A percentile compares a stretch with the other conserved stretches of the same genome.
Evolutionary conservation across 2,797 vertebrate genomes (phyloP).

Genomic region (Sardinella longiceps): DNA sequence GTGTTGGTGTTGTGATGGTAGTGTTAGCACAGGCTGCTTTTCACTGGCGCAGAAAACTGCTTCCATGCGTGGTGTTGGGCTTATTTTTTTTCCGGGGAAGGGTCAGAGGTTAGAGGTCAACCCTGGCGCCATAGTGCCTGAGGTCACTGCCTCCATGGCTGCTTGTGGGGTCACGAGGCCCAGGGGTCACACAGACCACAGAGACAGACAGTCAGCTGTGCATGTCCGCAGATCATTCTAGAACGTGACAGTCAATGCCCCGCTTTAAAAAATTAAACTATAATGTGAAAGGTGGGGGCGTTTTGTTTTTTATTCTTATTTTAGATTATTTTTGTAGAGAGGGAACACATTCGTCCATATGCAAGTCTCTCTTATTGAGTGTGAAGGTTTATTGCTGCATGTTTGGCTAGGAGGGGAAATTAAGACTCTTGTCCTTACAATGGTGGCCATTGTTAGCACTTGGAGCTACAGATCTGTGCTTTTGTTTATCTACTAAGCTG

Average conservation of each 20-base stretch:
- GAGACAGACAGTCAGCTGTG: constrained; percentile 37
- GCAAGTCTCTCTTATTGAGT: neutral
- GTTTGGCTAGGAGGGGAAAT: constrained; percentile 35
- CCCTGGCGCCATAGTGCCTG: constrained; percentile 60
- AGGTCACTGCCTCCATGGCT: constrained; percentile 57
- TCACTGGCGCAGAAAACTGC: constrained; percentile 13
- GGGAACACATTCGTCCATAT: too few species aligned
- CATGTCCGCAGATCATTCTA: constrained; percentile 49
- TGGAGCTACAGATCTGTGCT: constrained; percentile 41
- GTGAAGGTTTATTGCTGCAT: neutral
- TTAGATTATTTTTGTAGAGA: neutral
- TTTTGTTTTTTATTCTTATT: constrained; percentile 26
- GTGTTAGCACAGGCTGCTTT: constrained; percentile 13
- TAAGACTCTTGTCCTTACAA: constrained; percentile 43
- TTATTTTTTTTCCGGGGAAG: constrained; percentile 26
- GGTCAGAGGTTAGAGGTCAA: constrained; percentile 62
- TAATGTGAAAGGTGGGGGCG: constrained; percentile 32
- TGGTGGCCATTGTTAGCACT: constrained; percentile 41
- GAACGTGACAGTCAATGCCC: constrained; percentile 16
- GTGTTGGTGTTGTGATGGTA: neutral
- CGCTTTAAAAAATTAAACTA: neutral
- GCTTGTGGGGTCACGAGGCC: constrained; percentile 60
- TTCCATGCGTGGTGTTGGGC: constrained; percentile 51
- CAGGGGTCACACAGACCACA: constrained; percentile 52
- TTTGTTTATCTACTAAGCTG: constrained; percentile 42